Evolutionary conservation across 37 sponge, comb jelly and placozoan species (phyloP), one percentile per base, ranked within the genome.

Genomic region (Crambe crambe): DNA sequence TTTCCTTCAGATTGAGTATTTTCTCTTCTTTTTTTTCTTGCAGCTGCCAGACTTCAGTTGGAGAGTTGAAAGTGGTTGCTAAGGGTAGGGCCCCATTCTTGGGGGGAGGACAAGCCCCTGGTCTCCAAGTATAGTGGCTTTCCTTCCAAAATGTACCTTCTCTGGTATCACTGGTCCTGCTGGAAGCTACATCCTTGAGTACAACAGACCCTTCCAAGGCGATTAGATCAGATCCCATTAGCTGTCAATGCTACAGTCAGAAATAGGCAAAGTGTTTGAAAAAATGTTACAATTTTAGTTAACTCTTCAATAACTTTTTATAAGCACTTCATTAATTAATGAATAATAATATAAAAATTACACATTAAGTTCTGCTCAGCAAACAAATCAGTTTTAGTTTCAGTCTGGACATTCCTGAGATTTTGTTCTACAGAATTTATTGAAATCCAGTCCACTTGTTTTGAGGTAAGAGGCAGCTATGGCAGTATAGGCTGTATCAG

Each of bases 181-280:
- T 70, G 94, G 94, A 30, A 51, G 70, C 39, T 94, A 90, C 35
- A 39, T 58, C 9, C 42, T 94, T 8, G 85, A n/a, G n/a, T n/a
- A n/a, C n/a, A n/a, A n/a, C n/a, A n/a, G n/a, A n/a, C n/a, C n/a
- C n/a, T n/a, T n/a, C n/a, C 56, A 34, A 60, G 83, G 41, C 51
- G 39, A 20, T 36, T 94, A 8, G 23, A 58, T 44, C 56, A 83
- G 8, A 78, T 82, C 12, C 71, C 77, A 9, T 80, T 90, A 22
- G 51, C 26, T 35, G 91, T 94, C 88, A 15, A 94, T 92, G 68
- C 60, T 69, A 23, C 56, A 74, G 2, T 61, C 73, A 42, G 91
- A 94, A 63, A 47, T 94, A 2, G 91, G 93, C 40, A 26, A 75
- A 30, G 78, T 90, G 32, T 94, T 94, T 66, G 73, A 83, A 31